These are phyloP conservation scores for Parthenolecanium corni DNA, from an alignment of 2,888 invertebrate species.

Conservation along the genomic window DNA sequence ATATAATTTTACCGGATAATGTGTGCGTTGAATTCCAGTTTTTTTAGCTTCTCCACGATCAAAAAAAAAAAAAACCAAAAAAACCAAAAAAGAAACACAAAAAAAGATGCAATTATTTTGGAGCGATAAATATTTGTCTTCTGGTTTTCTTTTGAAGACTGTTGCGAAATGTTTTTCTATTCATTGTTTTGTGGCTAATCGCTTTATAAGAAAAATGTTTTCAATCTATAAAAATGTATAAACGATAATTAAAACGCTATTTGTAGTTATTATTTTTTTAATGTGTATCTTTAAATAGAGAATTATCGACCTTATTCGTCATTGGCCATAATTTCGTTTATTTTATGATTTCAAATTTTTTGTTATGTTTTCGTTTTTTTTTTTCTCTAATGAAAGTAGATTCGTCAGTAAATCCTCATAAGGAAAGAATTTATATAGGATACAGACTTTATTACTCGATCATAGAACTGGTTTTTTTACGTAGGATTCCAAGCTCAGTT, in stretches of 20 bases:
- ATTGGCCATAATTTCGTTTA: background rate
- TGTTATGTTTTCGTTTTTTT: background rate
- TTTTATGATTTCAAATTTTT: slow-evolving; percentile 3
- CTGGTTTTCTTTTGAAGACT: background rate
- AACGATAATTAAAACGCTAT: slow-evolving; percentile 10
- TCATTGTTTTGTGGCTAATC: background rate
- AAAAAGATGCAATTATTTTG: background rate
- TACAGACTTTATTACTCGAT: slow-evolving; percentile 18
- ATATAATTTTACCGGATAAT: background rate
- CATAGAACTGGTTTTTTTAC: slow-evolving; percentile 12
- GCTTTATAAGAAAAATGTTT: no score
- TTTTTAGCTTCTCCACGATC: no score
- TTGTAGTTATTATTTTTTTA: slow-evolving; percentile 1
- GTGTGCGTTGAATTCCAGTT: no score
- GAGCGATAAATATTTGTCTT: background rate
- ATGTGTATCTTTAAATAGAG: background rate
- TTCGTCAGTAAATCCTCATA: slow-evolving; percentile 17
- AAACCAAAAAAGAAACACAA: no score
- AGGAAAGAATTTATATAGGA: slow-evolving; percentile 24
- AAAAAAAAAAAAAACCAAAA: no score
- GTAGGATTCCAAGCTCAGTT: slow-evolving; percentile 12
- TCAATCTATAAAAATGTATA: background rate
- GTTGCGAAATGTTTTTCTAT: background rate
- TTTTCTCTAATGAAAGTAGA: background rate
- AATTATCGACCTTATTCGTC: slow-evolving; percentile 4